phyloP scores from a whole-genome alignment of 1,140 invertebrate genomes.

The Zaprionus nigranus region DNA sequence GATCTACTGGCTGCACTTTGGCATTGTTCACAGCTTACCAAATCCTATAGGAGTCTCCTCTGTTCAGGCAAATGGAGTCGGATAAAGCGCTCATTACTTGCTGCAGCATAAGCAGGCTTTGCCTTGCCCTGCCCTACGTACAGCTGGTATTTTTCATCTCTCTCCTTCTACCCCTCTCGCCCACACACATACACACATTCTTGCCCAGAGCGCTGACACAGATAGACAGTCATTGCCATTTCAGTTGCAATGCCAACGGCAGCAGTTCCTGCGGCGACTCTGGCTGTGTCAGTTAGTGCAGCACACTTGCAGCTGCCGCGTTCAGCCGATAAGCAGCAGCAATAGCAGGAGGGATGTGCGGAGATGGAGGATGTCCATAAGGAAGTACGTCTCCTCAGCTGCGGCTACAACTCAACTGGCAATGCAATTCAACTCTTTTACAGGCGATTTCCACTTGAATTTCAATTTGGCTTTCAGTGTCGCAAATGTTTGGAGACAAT shows the following conservation, averaged over 20 bases:
- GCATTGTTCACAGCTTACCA: too few species aligned
- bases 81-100: slow-evolving; percentile 9
- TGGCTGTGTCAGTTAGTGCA: slow-evolving; percentile 10
- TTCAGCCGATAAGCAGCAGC: slow-evolving; percentile 5
- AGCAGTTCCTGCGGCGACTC: slow-evolving; percentile 28
- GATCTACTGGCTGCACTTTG: too few species aligned
- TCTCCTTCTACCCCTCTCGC: too few species aligned
- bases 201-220: slow-evolving; percentile 32
- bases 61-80: slow-evolving; percentile 1
- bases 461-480: slow-evolving; percentile 17
- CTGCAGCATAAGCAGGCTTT: background rate
- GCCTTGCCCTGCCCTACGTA: background rate
- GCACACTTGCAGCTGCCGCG: background rate
- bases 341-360: background rate
- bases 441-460: slow-evolving; percentile 17
- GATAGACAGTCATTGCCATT: slow-evolving; percentile 37
- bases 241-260: slow-evolving; percentile 25
- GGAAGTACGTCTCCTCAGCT: too few species aligned
- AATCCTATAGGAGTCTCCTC: background rate
- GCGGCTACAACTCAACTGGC: slow-evolving; percentile 1
- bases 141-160: background rate
- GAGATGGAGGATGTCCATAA: background rate
- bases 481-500: slow-evolving; percentile 30
- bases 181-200: background rate
- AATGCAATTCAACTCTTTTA: slow-evolving; percentile 8